These are phyloP conservation scores for Papilio demoleus DNA, from an alignment of 2,888 invertebrate species.

Conservation along the genomic window DNA sequence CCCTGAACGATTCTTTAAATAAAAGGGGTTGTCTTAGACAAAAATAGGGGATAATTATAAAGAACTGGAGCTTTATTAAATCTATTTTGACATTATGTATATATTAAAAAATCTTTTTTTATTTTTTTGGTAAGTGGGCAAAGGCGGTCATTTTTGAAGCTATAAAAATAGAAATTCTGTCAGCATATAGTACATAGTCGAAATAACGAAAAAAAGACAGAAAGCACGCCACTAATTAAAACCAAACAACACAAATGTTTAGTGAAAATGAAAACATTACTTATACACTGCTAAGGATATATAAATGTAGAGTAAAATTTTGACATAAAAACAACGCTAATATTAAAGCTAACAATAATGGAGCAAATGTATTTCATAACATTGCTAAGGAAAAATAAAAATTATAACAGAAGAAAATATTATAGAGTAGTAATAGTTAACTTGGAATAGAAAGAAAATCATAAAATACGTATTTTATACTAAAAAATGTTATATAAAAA, in stretches of 20 bases:
- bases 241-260: conserved; percentile 44
- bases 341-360: neutral
- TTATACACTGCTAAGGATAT: conserved; percentile 45
- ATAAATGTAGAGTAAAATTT: neutral
- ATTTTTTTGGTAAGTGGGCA: too few species aligned
- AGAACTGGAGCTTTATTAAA: neutral
- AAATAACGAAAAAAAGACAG: neutral
- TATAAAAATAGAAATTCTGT: neutral
- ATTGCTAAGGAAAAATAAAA: neutral
- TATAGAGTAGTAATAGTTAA: neutral
- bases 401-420: neutral
- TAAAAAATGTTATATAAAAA: neutral
- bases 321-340: neutral
- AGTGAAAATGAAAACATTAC: conserved; percentile 47
- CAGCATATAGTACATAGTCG: neutral
- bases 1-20: neutral
- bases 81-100: too few species aligned
- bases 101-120: too few species aligned
- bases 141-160: too few species aligned
- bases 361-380: neutral
- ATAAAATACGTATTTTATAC: neutral
- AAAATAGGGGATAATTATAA: neutral
- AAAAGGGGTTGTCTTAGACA: neutral
- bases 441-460: neutral
- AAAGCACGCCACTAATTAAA: conserved; percentile 44